Percentiles rank a stretch among this genome's conserved stretches.
Evolutionary conservation across 1,140 invertebrate species (phyloP).

Genomic region (Coptotermes formosanus): DNA sequence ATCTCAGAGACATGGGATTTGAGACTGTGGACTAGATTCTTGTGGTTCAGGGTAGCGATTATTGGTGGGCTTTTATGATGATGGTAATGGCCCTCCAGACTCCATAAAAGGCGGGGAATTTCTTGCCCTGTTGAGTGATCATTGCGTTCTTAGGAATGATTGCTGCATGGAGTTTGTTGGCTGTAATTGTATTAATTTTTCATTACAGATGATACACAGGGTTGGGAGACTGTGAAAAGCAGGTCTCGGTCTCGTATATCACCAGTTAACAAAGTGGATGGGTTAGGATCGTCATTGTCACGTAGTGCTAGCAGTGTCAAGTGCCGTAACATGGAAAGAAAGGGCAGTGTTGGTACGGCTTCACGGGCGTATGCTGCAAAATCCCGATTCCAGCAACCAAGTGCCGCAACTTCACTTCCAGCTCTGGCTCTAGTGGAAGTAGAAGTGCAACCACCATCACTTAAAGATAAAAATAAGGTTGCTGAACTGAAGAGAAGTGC

Average conservation of each 20-base stretch:
- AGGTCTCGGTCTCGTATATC: conserved; percentile 40
- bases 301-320: conserved; percentile 35
- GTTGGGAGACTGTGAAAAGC: conserved; percentile 66
- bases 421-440: conserved; percentile 46
- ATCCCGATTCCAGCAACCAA: conserved; percentile 54
- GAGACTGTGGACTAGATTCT: too few relatives aligned
- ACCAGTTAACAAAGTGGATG: conserved; percentile 32
- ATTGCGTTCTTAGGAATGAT: too few relatives aligned
- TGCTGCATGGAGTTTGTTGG: too few relatives aligned
- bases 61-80: too few relatives aligned
- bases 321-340: conserved; percentile 23
- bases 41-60: too few relatives aligned
- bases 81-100: too few relatives aligned
- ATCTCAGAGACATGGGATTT: too few relatives aligned
- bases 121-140: too few relatives aligned
- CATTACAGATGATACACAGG: conserved; percentile 51
- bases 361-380: neutral
- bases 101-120: neutral
- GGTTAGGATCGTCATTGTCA: conserved; percentile 36
- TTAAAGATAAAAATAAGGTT: conserved; percentile 25
- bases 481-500: neutral
- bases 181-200: neutral
- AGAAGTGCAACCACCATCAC: conserved; percentile 17
- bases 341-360: conserved; percentile 33
- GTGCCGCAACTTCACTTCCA: conserved; percentile 57